Evolutionary conservation across 2,797 vertebrate species (phyloP), one percentile per base, ranked within the genome.

Genomic region (Crocodylus rhombifer): DNA sequence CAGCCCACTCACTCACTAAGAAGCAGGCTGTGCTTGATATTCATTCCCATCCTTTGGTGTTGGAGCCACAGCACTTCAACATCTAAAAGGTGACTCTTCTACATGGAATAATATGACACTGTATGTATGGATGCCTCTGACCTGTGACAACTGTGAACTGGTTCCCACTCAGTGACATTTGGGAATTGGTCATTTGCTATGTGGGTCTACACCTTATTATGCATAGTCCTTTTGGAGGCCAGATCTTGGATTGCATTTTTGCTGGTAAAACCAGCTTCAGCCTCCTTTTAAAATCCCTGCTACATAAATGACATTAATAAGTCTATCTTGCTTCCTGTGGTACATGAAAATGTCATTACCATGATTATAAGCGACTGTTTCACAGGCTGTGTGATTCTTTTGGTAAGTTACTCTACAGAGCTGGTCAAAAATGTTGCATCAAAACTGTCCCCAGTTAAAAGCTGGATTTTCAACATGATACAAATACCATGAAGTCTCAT

Each of bases 341-440:
- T 51, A 51, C 42, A 51, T 51, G 42, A 11, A 51, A 51, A 51
- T 51, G 42, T 51, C 42, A 51, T 51, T 51, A 51, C 42, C 42
- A 3, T 51, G 42, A 51, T 51, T 51, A 10, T 51, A 51, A 51
- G 42, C 10, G 42, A 51, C 42, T 10, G 33, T 77, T 91, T 93
- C 69, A 75, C 56, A 14, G 21, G 21, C 11, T 10, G 23, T 21
- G 56, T 63, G 77, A 61, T 8, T 89, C 81, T 87, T 55, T 87
- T 89, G 89, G 58, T 51, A 62, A 88, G 74, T 25, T 92, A 75
- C 91, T 89, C 89, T 86, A 51, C 56, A 77, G 64, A 81, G 58
- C 16, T 79, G 65, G 21, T 14, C 36, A 42, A 33, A 91, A 67
- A 20, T 69, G 89, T 96, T 82, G 91, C 92, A 67, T 63, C 51